Conservation (phyloP, 2,888 invertebrate genomes). For the Busseola fusca region DNA sequence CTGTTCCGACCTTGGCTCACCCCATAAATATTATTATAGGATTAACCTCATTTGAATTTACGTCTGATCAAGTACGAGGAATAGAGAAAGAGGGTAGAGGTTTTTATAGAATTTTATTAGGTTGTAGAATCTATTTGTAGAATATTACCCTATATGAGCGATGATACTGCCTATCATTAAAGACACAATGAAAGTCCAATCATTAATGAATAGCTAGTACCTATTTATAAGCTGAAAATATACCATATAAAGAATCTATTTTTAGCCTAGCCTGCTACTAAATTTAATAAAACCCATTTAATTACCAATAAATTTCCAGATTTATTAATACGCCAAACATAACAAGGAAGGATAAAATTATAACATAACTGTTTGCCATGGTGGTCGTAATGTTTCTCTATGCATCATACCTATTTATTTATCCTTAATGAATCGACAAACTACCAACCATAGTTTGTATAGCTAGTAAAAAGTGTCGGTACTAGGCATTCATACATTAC, state of each 20-base stretch:
- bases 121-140: constrained; percentile 23
- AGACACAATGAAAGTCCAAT: neutral
- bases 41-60: constrained; percentile 65
- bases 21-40: constrained; percentile 64
- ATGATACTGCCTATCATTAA: neutral
- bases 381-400: constrained; percentile 38
- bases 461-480: constrained; percentile 41
- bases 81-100: constrained; percentile 11
- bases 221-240: neutral
- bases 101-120: constrained; percentile 26
- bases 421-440: constrained; percentile 32
- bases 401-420: constrained; percentile 34
- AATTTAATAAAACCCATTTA: constrained; percentile 7
- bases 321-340: constrained; percentile 21
- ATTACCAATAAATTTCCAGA: constrained; percentile 32
- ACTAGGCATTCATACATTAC: constrained; percentile 49
- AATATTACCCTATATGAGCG: neutral
- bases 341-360: constrained; percentile 57
- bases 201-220: neutral
- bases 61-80: constrained; percentile 29
- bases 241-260: constrained; percentile 6
- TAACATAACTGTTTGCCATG: constrained; percentile 27
- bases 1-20: constrained; percentile 55
- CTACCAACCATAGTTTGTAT: constrained; percentile 20
- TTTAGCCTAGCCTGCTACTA: neutral